A percentile compares a stretch with the other conserved stretches of the same genome.
These are phyloP conservation scores for Pluvialis apricaria DNA, from an alignment of 2,113 vertebrate species.

Conservation along the genomic window DNA sequence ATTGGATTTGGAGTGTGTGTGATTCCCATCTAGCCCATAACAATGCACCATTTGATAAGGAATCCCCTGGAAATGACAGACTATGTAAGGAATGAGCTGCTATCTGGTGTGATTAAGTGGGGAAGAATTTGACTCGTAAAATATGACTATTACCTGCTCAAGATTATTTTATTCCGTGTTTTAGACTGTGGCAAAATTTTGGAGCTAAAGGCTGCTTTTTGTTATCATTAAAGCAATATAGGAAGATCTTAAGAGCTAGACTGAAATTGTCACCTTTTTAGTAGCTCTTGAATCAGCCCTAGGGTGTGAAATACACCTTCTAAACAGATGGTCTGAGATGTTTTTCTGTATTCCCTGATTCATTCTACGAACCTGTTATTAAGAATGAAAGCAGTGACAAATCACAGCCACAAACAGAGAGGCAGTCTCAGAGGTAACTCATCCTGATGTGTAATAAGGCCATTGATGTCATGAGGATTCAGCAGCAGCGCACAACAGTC, in stretches of 20 bases:
- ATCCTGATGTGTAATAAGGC: not conserved
- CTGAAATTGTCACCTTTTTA: not conserved
- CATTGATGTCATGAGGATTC: not conserved
- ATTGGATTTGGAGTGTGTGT: not conserved
- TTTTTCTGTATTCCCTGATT: slow-evolving; percentile 11
- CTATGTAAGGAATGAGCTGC: not conserved
- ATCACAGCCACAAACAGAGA: not conserved
- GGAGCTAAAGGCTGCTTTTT: not conserved
- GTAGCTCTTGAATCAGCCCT: not conserved
- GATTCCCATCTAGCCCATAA: not conserved
- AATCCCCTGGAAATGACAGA: not conserved
- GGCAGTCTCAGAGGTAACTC: not conserved
- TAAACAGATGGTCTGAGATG: not conserved
- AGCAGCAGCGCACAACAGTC: not conserved
- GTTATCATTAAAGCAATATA: not conserved
- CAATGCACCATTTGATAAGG: not conserved
- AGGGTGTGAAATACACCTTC: not conserved
- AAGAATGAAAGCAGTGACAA: not conserved
- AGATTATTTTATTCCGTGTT: not conserved
- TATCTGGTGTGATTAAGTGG: not conserved
- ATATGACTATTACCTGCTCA: not conserved
- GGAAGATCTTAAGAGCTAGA: not conserved
- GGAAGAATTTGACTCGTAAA: not conserved
- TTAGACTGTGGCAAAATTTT: not conserved
- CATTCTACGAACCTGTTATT: not conserved